These are phyloP conservation scores for Kuschelorhynchus macadamiae DNA, from an alignment of 2,888 invertebrate species.

Conservation along the genomic window DNA sequence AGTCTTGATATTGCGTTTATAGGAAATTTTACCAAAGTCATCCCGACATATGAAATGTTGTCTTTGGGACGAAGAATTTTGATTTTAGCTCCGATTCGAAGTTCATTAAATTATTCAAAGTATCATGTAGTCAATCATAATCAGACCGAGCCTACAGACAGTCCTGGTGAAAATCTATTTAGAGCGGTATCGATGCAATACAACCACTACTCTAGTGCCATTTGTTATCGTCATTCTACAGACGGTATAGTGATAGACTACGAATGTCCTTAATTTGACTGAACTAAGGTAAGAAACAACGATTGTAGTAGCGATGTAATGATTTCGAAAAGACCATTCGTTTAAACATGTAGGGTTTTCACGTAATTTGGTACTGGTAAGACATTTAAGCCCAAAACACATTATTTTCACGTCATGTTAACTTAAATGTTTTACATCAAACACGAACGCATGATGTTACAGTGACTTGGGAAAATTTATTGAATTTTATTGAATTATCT, in stretches of 20 bases:
- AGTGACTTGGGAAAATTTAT: no score
- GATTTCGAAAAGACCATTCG: no score
- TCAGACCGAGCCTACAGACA: conserved; percentile 68
- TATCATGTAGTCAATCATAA: conserved; percentile 69
- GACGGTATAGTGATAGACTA: no score
- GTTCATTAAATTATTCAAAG: conserved; percentile 7
- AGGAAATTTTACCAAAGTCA: conserved; percentile 48
- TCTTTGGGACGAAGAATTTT: conserved; percentile 2
- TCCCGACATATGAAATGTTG: conserved; percentile 13
- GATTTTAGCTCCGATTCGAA: neutral
- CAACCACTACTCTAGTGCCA: neutral
- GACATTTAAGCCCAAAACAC: no score
- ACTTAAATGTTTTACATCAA: no score
- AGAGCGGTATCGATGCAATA: conserved; percentile 63
- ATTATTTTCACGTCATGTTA: no score
- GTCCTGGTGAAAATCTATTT: conserved; percentile 71
- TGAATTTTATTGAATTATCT: neutral
- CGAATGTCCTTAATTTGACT: no score
- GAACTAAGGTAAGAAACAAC: no score
- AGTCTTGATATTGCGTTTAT: conserved; percentile 49
- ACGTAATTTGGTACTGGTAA: no score
- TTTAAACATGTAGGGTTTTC: no score
- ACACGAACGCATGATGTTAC: no score
- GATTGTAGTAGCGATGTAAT: no score
- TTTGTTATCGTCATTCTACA: neutral